Evolutionary conservation across 2,113 vertebrate genomes (phyloP).

Genomic region (Sarotherodon lohbergeri): DNA sequence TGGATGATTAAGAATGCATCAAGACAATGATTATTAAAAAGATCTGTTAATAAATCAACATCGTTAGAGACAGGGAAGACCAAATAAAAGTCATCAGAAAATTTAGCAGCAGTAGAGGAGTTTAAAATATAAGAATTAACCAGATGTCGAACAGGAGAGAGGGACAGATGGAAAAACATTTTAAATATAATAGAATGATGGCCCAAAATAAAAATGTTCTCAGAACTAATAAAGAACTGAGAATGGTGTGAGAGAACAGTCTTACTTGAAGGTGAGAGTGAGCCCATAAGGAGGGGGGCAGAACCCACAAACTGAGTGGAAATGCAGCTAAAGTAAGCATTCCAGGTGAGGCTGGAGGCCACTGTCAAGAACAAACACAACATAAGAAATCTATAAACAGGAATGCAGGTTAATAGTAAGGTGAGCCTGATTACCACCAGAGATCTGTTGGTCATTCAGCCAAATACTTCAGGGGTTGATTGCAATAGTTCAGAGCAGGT

Average conservation of each 20-base stretch:
- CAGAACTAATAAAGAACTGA: neutral
- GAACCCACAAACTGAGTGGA: neutral
- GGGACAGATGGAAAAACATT: neutral
- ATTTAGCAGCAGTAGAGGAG: neutral
- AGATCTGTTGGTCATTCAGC: neutral
- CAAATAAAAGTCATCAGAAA: neutral
- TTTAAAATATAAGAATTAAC: neutral
- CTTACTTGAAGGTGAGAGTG: neutral
- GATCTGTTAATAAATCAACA: neutral
- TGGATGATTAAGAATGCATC: neutral
- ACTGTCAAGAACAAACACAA: neutral
- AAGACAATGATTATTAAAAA: neutral
- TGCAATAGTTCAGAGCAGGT: neutral
- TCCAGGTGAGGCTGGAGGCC: neutral
- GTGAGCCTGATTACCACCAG: neutral
- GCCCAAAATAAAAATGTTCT: neutral
- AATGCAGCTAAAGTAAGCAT: neutral
- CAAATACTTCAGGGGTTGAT: neutral
- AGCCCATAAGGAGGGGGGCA: neutral
- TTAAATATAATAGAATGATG: no score
- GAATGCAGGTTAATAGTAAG: neutral
- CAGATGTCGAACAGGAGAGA: fast-evolving
- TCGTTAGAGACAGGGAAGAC: fast-evolving
- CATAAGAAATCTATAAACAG: neutral
- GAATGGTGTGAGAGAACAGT: neutral